Base-by-base conservation (phyloP, 2,797 vertebrate species). In the Pseudotriccus pelzelni region DNA sequence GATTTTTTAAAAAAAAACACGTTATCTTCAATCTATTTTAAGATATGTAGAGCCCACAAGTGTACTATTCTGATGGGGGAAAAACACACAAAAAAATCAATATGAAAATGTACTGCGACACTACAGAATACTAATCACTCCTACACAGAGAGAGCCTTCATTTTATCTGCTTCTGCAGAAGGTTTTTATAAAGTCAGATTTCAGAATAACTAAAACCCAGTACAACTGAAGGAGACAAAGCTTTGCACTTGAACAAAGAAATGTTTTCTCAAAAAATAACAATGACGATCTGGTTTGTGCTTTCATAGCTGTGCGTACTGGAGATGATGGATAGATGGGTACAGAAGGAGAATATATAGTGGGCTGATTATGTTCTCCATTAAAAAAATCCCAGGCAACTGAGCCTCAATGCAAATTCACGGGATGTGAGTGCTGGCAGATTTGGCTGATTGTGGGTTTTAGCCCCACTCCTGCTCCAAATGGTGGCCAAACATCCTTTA, bases 61-160 rank as follows among this genome's bases (percentile, higher is more conserved):
- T 79, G 84, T 97, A 96, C 97, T 97, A 87, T 98, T 98, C 97
- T 97, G 97, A 97, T 70, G 80, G 68, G 87, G 74, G 80, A 95
- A 96, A 93, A 95, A 72, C 93, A 97, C 92, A 97, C 97, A 93
- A 96, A 97, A 97, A 97, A 98, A 95, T 96, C 97, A 92, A 95
- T 93, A 95, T 96, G 96, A 97, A 96, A 96, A 96, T 95, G 97
- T 92, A 95, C 95, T 93, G 97, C 34, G 39, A 97, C 94, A 93
- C 96, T 96, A 95, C 96, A 93, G 97, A 94, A 96, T 97, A 92
- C 95, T 96, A 97, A 97, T 97, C 94, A 97, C 97, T 97, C 98
- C 98, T 96, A 97, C 97, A 96, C 97, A 92, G 82, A 96, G 55
- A 91, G 64, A 50, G 89, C 91, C 70, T 89, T 97, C 97, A 87